These are phyloP conservation scores for Dendrolimus pini DNA, from an alignment of 2,888 invertebrate species.

Conservation along the genomic window DNA sequence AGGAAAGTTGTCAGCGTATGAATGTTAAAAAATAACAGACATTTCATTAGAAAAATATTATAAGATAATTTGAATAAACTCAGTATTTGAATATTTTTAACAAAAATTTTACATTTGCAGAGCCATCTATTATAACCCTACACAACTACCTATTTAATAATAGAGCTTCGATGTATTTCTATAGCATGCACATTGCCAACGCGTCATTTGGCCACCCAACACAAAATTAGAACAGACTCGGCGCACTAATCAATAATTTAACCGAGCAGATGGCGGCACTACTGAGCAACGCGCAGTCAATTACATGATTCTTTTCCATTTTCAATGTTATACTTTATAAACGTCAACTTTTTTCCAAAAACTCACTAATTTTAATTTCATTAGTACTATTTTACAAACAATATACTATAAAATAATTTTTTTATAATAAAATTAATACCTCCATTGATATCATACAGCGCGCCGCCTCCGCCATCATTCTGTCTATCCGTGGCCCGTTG, in stretches of 20 bases:
- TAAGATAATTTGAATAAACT: no score
- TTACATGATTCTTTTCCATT: not conserved
- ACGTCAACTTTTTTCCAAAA: not conserved
- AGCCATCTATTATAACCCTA: slow-evolving; percentile 50
- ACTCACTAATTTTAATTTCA: not conserved
- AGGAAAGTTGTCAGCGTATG: no score
- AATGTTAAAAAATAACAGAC: no score
- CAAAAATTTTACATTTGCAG: slow-evolving; percentile 14
- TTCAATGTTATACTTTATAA: not conserved
- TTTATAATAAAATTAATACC: not conserved
- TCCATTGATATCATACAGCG: not conserved
- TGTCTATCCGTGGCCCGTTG: not conserved
- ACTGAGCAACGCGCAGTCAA: slow-evolving; percentile 21
- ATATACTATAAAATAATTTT: not conserved
- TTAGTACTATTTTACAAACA: not conserved
- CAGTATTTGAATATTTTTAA: no score
- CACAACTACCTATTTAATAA: slow-evolving; percentile 29
- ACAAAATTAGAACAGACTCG: slow-evolving; percentile 39
- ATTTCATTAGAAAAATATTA: no score
- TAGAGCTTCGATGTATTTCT: slow-evolving; percentile 25
- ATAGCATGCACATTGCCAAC: slow-evolving; percentile 21
- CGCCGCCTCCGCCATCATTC: not conserved
- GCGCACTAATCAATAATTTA: slow-evolving; percentile 43
- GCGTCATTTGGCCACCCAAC: slow-evolving; percentile 24
- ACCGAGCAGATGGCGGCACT: slow-evolving; percentile 51